These are phyloP conservation scores for Pseudomyrmex cubaensis DNA, from an alignment of 1,140 invertebrate genomes.

Conservation along the genomic window DNA sequence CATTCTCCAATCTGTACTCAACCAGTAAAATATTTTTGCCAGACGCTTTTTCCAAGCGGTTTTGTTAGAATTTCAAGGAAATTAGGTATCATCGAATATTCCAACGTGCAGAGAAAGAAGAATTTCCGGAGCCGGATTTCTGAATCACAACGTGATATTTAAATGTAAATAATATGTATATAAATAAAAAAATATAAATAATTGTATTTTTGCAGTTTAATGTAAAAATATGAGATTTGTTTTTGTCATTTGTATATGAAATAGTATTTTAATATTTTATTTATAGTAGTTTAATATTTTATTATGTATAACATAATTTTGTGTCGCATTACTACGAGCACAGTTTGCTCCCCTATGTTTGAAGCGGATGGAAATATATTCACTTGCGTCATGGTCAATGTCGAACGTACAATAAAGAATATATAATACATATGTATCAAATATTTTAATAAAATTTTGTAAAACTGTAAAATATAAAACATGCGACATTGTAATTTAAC, in stretches of 20 bases:
- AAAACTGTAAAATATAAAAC: no score
- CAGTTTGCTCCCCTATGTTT: background rate
- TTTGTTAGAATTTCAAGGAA: background rate
- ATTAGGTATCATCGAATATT: constrained; percentile 9
- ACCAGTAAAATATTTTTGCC: constrained; percentile 24
- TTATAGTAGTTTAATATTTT: no score
- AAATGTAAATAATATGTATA: background rate
- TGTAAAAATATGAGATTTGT: background rate
- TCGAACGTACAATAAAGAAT: background rate
- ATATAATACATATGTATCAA: background rate
- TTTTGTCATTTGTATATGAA: background rate
- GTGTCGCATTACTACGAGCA: background rate
- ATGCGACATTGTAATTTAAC: no score
- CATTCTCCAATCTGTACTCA: constrained; percentile 60
- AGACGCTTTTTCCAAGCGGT: constrained; percentile 21
- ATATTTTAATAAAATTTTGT: no score
- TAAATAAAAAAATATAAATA: background rate
- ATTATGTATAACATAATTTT: background rate
- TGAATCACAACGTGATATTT: background rate
- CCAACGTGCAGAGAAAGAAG: background rate
- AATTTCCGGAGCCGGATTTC: background rate
- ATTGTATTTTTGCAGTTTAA: background rate
- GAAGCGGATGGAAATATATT: constrained; percentile 11
- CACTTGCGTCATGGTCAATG: background rate
- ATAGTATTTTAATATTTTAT: background rate